Conservation (phyloP, 2,888 invertebrate species). For the Mythimna ferrago region DNA sequence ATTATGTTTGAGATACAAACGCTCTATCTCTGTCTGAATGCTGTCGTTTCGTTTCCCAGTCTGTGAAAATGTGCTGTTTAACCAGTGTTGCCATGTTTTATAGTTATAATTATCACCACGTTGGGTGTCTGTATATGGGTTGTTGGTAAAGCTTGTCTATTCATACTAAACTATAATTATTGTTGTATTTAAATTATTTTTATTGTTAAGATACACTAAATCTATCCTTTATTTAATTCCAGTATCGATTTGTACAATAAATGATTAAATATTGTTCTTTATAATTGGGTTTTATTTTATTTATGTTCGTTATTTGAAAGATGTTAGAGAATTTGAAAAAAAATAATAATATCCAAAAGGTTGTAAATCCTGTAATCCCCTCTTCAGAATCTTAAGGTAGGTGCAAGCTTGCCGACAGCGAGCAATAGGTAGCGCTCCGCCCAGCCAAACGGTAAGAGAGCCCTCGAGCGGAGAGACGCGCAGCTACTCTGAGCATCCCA, state of each 20-base stretch:
- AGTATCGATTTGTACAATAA: conserved; percentile 88
- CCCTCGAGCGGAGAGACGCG: no score
- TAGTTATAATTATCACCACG: conserved; percentile 73
- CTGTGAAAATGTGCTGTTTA: conserved; percentile 53
- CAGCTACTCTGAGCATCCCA: no score
- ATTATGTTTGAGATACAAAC: not conserved
- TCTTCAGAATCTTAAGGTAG: no score
- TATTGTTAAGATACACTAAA: conserved; percentile 81
- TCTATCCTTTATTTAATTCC: conserved; percentile 87
- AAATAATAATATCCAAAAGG: no score
- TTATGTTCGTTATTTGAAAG: not conserved
- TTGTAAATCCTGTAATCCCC: no score
- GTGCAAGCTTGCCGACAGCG: no score
- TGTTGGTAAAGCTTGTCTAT: conserved; percentile 81
- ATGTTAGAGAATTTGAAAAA: no score
- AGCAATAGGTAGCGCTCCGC: no score
- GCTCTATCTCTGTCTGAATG: conserved; percentile 16
- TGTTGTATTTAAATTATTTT: conserved; percentile 80
- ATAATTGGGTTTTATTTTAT: conserved; percentile 66
- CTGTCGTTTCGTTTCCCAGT: conserved; percentile 40
- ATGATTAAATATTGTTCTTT: conserved; percentile 84
- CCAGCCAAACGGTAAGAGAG: no score
- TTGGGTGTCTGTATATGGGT: conserved; percentile 86
- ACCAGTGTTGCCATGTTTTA: conserved; percentile 72
- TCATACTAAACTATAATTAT: conserved; percentile 75